Evolutionary conservation across 2,797 vertebrate genomes (phyloP), one percentile per base, ranked within the genome.

Genomic region (Argya squamiceps): DNA sequence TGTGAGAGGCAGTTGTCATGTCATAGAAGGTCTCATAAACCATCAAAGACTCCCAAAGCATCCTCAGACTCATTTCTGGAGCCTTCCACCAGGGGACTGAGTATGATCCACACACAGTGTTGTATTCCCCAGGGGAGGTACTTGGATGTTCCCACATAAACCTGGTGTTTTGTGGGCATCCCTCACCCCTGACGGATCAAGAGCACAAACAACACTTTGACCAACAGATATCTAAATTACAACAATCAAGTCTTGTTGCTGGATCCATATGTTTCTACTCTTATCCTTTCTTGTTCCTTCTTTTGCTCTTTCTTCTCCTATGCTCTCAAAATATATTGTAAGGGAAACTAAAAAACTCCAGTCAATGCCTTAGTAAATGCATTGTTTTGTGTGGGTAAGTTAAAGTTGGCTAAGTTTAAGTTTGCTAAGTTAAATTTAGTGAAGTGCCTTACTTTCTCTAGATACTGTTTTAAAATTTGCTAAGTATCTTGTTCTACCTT

Each of bases 111-210:
- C 29, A 52, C 19, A 44, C 12, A 68, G n/a, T 9, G 5, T 13
- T 44, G 46, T 12, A 11, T 2, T 8, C 0, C 2, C 8, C 24
- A 30, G 30, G 6, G 24, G 8, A 30, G 56, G 34, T 30, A 34
- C 16, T 17, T 68, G 29, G 23, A 13, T 0, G 0, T 12, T 34
- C 47, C 34, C 34, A 34, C 16, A 39, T 21, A 46, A 77, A 17
- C 23, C 30, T 39, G 15, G 29, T 21, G 20, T 34, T 65, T 65
- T 74, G 32, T 29, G 27, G 27, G 37, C 4, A 12, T 39, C 6
- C 13, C 52, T 29, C 39, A 14, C 4, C 10, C 12, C 3, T 0
- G 0, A 24, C 17, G 7, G 29, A 29, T 68, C 39, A 68, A 68
- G 39, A 60, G 16, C 30, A 19, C 9, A 46, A 60, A 46, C 11